Evolutionary conservation across 1,140 invertebrate species (phyloP), one percentile per base, ranked within the genome.

Genomic region (Drosophila nasuta): DNA sequence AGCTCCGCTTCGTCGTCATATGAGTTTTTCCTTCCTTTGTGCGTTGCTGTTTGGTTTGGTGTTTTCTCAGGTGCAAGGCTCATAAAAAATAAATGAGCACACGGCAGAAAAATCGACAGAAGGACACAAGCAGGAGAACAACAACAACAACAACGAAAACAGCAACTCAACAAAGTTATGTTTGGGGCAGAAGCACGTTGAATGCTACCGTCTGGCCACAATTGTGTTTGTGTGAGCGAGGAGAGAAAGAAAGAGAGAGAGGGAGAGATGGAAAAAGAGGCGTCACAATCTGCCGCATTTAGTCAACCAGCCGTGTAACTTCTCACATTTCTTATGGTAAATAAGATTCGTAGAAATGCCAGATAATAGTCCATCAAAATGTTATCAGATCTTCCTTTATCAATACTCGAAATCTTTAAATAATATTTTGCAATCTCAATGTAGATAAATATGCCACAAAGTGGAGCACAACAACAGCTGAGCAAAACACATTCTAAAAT

Each of bases 61-160:
- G 59, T 70, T 87, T 52, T 52, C 51, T 81, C 85, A 88, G 85
- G 85, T 89, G 85, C 81, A 85, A 85, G 56, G 43, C 81, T 81
- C 65, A 88, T 88, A 71, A 81, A 88, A 88, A 71, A 81, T 83
- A 89, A 81, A 89, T 89, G 81, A 85, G 67, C 77, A 52, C 74
- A 80, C 58, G 49, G 73, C 59, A 41, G 25, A 28, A 57, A 25
- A 25, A 56, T 43, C 17, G 13, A 48, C 46, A 48, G 17, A 20
- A 48, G 17, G 3, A 20, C 13, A 45, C 45, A 74, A 58, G 25
- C 46, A 28, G 7, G 41, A 72, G 72, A 71, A 48, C 43, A 66
- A 28, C 62, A 59, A 77, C 71, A 71, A 48, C 43, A 66, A 28
- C 58, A 45, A 30, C 56, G 35, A 62, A 28, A 41, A 41, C 57